Evolutionary conservation across 1,140 invertebrate genomes (phyloP).

Genomic region (Meloidogyne hapla): DNA sequence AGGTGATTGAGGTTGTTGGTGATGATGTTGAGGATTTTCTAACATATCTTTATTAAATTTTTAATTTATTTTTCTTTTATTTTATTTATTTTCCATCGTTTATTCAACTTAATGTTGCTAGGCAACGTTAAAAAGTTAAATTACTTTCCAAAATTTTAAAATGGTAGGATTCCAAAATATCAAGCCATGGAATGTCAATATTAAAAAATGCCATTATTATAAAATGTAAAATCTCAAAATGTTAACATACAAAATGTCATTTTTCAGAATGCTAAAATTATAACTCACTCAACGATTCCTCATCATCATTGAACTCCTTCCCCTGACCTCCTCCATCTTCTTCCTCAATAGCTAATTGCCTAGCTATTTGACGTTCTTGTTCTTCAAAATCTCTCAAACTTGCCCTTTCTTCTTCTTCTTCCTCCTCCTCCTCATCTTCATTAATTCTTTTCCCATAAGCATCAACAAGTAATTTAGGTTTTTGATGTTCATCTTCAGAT

Average conservation of each 20-base stretch:
- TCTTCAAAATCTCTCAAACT: slow-evolving; percentile 14
- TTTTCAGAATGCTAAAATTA: not conserved
- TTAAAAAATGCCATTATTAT: not conserved
- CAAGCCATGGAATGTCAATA: not conserved
- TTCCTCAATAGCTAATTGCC: slow-evolving; percentile 10
- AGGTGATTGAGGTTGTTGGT: not conserved
- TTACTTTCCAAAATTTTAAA: not conserved
- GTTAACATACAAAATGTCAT: not conserved
- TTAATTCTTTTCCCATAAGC: not conserved
- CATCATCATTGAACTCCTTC: not conserved
- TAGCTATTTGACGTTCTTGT: slow-evolving; percentile 22
- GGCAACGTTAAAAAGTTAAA: no score
- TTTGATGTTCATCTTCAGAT: slow-evolving; percentile 9
- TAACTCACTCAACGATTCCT: not conserved
- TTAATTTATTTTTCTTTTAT: not conserved
- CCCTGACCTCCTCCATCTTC: not conserved
- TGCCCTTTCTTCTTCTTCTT: not conserved
- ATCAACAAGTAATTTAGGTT: slow-evolving; percentile 14
- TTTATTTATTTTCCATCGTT: not conserved
- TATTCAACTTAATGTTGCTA: no score
- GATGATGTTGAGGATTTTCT: not conserved
- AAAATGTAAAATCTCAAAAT: no score
- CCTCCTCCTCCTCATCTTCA: slow-evolving; percentile 3
- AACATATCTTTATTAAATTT: not conserved
- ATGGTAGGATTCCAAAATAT: not conserved